Conservation (phyloP, 2,888 invertebrate species). For the Beris chalybata region DNA sequence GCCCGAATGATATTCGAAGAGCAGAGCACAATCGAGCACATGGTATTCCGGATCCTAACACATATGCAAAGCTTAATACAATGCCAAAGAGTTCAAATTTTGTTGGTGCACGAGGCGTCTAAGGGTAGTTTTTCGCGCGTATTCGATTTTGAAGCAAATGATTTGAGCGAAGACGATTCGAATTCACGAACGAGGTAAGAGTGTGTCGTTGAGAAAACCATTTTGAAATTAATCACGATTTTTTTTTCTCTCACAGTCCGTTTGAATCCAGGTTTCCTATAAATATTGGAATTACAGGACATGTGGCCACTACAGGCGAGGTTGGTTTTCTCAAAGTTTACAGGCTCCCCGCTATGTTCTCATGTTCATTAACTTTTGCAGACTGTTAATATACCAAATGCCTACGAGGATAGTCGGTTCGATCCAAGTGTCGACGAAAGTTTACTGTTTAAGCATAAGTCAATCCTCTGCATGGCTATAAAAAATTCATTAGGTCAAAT, state of each 20-base stretch:
- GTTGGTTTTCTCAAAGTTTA: slow-evolving; percentile 58
- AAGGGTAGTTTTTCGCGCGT: slow-evolving; percentile 92
- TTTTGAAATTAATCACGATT: not conserved
- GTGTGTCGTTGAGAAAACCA: slow-evolving; percentile 24
- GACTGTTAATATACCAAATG: slow-evolving; percentile 90
- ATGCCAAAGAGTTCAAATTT: slow-evolving; percentile 92
- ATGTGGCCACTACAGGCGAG: slow-evolving; percentile 94
- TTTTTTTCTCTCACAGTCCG: slow-evolving; percentile 61
- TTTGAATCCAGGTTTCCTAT: slow-evolving; percentile 93
- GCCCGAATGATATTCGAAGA: slow-evolving; percentile 97
- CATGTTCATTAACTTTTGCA: slow-evolving; percentile 54
- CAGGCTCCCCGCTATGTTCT: no score
- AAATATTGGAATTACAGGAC: slow-evolving; percentile 92
- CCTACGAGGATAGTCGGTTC: slow-evolving; percentile 85
- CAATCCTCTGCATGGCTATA: slow-evolving; percentile 94
- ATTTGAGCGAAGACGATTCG: slow-evolving; percentile 79
- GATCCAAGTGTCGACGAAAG: slow-evolving; percentile 85
- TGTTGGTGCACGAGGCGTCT: slow-evolving; percentile 86
- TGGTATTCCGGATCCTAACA: slow-evolving; percentile 89
- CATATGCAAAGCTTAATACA: slow-evolving; percentile 93
- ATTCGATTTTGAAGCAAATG: slow-evolving; percentile 90
- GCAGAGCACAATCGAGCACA: slow-evolving; percentile 93
- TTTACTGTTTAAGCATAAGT: slow-evolving; percentile 81
- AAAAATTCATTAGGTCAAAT: slow-evolving; percentile 90
- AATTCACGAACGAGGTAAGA: slow-evolving; percentile 73